Conservation (phyloP, 2,888 invertebrate species). For the Helobdella robusta region DNA sequence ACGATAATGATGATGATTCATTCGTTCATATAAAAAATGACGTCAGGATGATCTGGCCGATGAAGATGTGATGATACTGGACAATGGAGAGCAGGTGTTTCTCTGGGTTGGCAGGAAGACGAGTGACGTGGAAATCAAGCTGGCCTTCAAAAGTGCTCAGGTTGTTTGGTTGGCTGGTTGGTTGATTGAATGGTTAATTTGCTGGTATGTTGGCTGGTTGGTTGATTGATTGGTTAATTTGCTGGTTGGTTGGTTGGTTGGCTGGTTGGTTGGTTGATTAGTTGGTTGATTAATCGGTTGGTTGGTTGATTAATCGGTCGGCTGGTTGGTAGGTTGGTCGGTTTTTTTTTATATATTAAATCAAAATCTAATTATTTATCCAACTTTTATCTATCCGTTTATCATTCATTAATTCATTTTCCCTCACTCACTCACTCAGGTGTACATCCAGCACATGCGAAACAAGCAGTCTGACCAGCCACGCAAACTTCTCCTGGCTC, state of each 20-base stretch:
- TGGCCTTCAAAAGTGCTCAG: slow-evolving; percentile 89
- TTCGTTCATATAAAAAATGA: background rate
- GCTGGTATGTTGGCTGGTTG: too few relatives aligned
- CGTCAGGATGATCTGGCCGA: slow-evolving; percentile 90
- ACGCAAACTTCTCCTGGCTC: slow-evolving; percentile 80
- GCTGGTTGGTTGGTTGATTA: too few relatives aligned
- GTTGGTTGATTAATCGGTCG: too few relatives aligned
- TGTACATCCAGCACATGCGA: slow-evolving; percentile 92
- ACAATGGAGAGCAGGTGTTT: slow-evolving; percentile 94
- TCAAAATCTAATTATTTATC: background rate
- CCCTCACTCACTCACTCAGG: slow-evolving; percentile 62
- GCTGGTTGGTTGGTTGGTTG: too few relatives aligned
- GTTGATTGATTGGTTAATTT: too few relatives aligned
- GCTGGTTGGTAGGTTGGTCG: too few relatives aligned
- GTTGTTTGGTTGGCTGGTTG: too few relatives aligned
- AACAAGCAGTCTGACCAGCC: slow-evolving; percentile 83
- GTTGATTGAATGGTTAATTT: too few relatives aligned
- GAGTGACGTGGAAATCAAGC: slow-evolving; percentile 95
- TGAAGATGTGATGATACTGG: slow-evolving; percentile 98
- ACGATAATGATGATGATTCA: slow-evolving; percentile 1
- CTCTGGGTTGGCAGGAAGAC: slow-evolving; percentile 93
- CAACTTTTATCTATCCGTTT: background rate
- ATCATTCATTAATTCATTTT: background rate
- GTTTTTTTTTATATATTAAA: background rate
- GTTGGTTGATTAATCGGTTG: too few relatives aligned